phyloP scores from a whole-genome alignment of 2,113 vertebrate species.

The Pituophis catenifer region DNA sequence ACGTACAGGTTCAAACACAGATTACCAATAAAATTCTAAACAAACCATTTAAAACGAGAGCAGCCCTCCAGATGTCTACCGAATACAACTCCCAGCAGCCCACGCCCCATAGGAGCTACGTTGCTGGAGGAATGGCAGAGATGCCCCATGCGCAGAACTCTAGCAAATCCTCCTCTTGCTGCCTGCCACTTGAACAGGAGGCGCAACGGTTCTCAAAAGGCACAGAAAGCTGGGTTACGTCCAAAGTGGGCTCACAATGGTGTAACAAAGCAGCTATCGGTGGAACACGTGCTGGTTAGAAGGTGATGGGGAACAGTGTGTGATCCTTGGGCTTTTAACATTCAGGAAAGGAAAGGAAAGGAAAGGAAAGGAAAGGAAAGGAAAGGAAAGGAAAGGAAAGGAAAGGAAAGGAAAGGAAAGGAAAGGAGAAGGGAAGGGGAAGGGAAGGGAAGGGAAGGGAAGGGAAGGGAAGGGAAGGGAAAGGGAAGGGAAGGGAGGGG shows the following conservation, averaged over 20 bases:
- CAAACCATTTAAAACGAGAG: no score
- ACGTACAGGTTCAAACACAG: no score
- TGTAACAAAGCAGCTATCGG: not conserved
- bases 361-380: no score
- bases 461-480: no score
- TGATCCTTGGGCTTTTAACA: not conserved
- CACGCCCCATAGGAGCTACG: not conserved
- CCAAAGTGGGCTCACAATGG: not conserved
- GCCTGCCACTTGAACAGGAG: not conserved
- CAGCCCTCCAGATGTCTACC: not conserved
- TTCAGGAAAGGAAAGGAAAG: not conserved
- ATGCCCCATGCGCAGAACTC: not conserved
- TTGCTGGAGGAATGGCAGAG: not conserved
- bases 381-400: rapidly evolving
- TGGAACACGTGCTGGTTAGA: not conserved
- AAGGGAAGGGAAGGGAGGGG: no score
- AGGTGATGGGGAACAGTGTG: not conserved
- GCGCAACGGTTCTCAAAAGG: not conserved
- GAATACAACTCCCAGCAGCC: not conserved
- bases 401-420: no score
- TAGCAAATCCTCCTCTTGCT: not conserved
- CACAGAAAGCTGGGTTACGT: not conserved
- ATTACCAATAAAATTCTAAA: no score
- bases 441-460: no score
- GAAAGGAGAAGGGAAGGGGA: no score